Evolutionary conservation across 1,140 invertebrate species (phyloP).

Genomic region (Drosophila kurseongensis): DNA sequence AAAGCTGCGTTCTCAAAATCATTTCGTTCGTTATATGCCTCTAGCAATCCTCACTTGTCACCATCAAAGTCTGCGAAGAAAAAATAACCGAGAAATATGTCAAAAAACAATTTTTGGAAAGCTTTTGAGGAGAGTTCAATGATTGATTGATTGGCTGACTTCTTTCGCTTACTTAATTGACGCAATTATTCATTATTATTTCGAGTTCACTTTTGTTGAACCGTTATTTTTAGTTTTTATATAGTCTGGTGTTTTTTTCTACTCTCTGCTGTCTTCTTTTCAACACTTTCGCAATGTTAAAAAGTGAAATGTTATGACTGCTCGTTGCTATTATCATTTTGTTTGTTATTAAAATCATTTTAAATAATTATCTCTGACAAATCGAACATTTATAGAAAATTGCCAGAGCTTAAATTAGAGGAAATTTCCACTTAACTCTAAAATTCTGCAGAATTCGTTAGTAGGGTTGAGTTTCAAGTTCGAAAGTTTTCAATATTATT

Average conservation of each 20-base stretch:
- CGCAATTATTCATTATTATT: conserved; percentile 72
- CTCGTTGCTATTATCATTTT: conserved; percentile 55
- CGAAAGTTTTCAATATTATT: no score
- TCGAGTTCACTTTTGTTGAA: conserved; percentile 51
- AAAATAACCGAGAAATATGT: conserved; percentile 16
- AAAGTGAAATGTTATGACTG: conserved; percentile 62
- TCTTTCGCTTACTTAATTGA: conserved; percentile 61
- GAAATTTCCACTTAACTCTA: conserved; percentile 17
- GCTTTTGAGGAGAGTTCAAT: conserved; percentile 46
- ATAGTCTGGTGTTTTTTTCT: conserved; percentile 16
- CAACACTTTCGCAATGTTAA: conserved; percentile 70
- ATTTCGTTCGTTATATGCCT: conserved; percentile 24
- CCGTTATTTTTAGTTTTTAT: conserved; percentile 45
- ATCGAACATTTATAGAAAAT: conserved; percentile 28
- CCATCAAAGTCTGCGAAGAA: conserved; percentile 50
- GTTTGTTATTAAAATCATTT: conserved; percentile 67
- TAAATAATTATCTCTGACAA: conserved; percentile 54
- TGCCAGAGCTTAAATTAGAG: conserved; percentile 10
- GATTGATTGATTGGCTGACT: conserved; percentile 61
- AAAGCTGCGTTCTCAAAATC: conserved; percentile 64
- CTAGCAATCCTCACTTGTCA: conserved; percentile 16
- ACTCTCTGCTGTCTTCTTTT: conserved; percentile 39
- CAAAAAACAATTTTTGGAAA: conserved; percentile 54
- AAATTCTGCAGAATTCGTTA: conserved; percentile 6
- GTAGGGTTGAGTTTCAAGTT: neutral